phyloP scores from a whole-genome alignment of 2,888 invertebrate species.

The Lordiphosa andalusiaca region DNA sequence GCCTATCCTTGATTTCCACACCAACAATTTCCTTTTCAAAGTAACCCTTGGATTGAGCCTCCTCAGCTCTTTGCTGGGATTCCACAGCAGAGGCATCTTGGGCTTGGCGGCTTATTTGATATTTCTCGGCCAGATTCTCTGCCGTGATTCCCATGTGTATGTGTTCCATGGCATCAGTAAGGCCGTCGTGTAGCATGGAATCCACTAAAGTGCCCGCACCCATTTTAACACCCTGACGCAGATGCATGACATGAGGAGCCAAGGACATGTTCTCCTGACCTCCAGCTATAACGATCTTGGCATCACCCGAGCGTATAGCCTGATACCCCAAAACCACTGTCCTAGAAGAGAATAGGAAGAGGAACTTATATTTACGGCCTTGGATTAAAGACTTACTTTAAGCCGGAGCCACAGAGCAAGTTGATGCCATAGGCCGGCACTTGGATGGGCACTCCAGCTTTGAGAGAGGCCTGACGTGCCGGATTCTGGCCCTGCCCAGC shows the following conservation, averaged over 20 bases:
- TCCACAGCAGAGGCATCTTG: slow-evolving; percentile 86
- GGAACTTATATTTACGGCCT: background rate
- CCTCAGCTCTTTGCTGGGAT: slow-evolving; percentile 85
- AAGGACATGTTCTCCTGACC: slow-evolving; percentile 92
- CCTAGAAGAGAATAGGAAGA: slow-evolving; percentile 76
- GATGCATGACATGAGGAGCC: slow-evolving; percentile 85
- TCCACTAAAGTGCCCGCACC: slow-evolving; percentile 85
- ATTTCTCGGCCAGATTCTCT: slow-evolving; percentile 88
- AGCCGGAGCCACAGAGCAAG: slow-evolving; percentile 91
- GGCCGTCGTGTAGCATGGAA: slow-evolving; percentile 85
- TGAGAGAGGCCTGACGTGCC: slow-evolving; percentile 88
- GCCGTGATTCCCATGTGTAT: slow-evolving; percentile 92
- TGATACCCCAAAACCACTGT: slow-evolving; percentile 85
- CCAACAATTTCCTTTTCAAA: slow-evolving; percentile 88
- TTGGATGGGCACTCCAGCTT: slow-evolving; percentile 85
- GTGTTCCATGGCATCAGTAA: slow-evolving; percentile 87
- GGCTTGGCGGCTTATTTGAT: slow-evolving; percentile 84
- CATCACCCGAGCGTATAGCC: slow-evolving; percentile 85
- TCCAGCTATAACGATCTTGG: slow-evolving; percentile 86
- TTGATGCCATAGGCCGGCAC: slow-evolving; percentile 87
- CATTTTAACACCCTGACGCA: slow-evolving; percentile 85
- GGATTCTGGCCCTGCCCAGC: slow-evolving; percentile 91
- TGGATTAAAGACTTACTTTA: slow-evolving; percentile 82
- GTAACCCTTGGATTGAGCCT: slow-evolving; percentile 83
- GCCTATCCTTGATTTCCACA: slow-evolving; percentile 82